Percentiles rank a stretch among this genome's conserved stretches.
phyloP scores from a whole-genome alignment of 2,113 vertebrate species.

The Rhinopomastus cyanomelas region DNA sequence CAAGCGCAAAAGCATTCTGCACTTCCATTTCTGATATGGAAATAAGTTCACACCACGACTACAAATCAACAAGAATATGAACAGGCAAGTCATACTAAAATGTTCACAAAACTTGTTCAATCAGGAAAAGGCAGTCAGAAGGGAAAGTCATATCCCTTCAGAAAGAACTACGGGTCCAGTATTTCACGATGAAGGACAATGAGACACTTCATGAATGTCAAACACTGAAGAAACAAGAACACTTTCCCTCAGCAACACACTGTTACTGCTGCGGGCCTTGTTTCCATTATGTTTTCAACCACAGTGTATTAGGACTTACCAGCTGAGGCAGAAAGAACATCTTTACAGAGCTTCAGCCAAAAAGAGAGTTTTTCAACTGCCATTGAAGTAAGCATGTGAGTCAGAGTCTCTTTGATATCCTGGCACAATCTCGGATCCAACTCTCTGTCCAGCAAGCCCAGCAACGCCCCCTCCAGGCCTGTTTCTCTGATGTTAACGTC shows the following conservation, averaged over 20 bases:
- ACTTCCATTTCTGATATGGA: background rate
- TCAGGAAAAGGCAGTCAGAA: background rate
- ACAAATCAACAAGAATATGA: background rate
- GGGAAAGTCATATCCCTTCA: background rate
- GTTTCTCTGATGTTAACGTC: slow-evolving; percentile 89
- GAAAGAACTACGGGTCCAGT: background rate
- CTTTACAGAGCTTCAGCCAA: slow-evolving; percentile 94
- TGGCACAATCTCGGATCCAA: slow-evolving; percentile 80
- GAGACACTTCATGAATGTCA: background rate
- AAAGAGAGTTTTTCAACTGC: slow-evolving; percentile 85
- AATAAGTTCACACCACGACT: background rate
- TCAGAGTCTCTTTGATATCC: slow-evolving; percentile 89
- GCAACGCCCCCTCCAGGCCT: slow-evolving; percentile 90
- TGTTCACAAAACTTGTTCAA: background rate
- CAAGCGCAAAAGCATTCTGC: background rate
- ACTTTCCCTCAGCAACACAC: background rate
- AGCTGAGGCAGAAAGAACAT: slow-evolving; percentile 88
- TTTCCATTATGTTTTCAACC: background rate
- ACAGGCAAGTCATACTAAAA: background rate
- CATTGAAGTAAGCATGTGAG: slow-evolving; percentile 86
- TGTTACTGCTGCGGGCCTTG: background rate
- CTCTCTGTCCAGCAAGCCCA: slow-evolving; percentile 88
- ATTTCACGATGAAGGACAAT: background rate
- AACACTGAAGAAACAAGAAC: background rate
- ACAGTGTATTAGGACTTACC: slow-evolving; percentile 70